Percentiles rank a stretch among this genome's conserved stretches.
phyloP scores from a whole-genome alignment of 2,888 invertebrate species.

The Eupithecia exiguata region DNA sequence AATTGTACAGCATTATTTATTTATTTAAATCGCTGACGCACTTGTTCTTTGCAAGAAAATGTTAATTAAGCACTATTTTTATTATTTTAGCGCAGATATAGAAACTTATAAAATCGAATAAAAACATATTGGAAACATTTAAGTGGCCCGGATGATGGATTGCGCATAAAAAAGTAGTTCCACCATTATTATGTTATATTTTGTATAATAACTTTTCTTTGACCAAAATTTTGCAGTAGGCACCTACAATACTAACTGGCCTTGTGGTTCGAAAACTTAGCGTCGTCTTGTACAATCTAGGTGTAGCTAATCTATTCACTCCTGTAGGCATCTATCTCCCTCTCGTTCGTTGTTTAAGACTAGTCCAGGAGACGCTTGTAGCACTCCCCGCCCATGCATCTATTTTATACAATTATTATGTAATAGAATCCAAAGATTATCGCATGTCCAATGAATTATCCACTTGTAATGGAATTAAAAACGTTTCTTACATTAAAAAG shows the following conservation, averaged over 20 bases:
- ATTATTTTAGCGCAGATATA: too few relatives aligned
- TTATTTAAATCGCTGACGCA: too few relatives aligned
- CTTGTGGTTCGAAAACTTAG: not conserved
- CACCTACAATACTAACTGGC: not conserved
- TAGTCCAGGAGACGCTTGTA: constrained; percentile 6
- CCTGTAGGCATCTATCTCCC: not conserved
- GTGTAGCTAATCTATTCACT: not conserved
- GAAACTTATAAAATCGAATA: too few relatives aligned
- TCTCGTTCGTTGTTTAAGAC: not conserved
- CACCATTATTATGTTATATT: too few relatives aligned
- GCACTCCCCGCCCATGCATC: not conserved
- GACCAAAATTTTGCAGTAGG: not conserved
- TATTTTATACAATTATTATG: constrained; percentile 27
- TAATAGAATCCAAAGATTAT: constrained; percentile 77
- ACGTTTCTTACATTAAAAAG: constrained; percentile 17
- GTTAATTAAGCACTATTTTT: too few relatives aligned
- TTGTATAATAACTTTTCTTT: too few relatives aligned
- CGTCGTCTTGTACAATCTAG: not conserved
- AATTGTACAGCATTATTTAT: too few relatives aligned
- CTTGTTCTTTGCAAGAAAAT: too few relatives aligned
- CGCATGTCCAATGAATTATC: constrained; percentile 61
- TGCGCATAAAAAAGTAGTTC: too few relatives aligned
- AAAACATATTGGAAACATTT: too few relatives aligned
- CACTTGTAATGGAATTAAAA: constrained; percentile 42
- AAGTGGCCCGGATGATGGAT: too few relatives aligned